Conservation (phyloP, 1,140 invertebrate species). For the Ylistrum balloti region DNA sequence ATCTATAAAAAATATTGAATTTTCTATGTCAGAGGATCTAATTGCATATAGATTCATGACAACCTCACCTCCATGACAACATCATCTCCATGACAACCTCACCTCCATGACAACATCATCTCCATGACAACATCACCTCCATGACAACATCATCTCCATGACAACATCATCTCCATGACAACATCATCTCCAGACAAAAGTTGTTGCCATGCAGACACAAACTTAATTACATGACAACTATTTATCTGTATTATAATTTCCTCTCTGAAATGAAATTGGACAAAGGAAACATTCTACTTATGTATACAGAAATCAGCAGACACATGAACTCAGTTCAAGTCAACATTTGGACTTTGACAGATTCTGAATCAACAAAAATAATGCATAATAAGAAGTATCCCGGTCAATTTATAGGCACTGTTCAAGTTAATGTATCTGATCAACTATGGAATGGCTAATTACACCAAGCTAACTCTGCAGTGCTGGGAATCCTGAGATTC, state of each 20-base stretch:
- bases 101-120: no score
- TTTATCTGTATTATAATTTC: not conserved
- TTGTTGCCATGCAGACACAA: not conserved
- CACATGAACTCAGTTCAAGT: not conserved
- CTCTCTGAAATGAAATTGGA: not conserved
- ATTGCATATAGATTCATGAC: not conserved
- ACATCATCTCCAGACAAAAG: not conserved
- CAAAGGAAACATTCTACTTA: not conserved
- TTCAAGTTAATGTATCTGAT: not conserved
- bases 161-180: not conserved
- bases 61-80: no score
- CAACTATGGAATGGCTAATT: not conserved
- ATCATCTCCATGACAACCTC: not conserved
- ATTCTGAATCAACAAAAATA: not conserved
- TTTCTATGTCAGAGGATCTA: not conserved
- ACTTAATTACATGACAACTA: not conserved
- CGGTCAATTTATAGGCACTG: not conserved
- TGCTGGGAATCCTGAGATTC: not conserved
- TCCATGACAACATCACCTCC: not conserved
- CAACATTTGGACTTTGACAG: not conserved
- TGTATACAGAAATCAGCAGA: not conserved
- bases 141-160: no score
- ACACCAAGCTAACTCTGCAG: slow-evolving; percentile 1
- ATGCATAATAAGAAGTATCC: not conserved
- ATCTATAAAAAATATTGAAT: slow-evolving; percentile 10